Evolutionary conservation across 2,888 invertebrate genomes (phyloP).

Genomic region (Taphrorychus bicolor): DNA sequence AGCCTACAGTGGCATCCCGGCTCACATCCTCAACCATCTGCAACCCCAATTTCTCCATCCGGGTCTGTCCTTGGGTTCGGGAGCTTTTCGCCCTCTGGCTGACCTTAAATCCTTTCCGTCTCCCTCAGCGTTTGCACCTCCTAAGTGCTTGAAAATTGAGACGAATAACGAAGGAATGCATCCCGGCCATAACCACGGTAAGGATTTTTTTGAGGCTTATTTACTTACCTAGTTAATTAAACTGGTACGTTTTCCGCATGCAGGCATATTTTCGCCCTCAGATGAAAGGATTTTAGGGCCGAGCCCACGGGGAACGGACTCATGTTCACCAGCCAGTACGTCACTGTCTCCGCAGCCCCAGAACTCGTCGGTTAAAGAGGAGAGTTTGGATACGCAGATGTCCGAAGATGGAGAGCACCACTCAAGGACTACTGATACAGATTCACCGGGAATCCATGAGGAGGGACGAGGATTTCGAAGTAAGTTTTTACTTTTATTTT

Average conservation of each 20-base stretch:
- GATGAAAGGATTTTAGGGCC: conserved; percentile 59
- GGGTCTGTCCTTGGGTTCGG: conserved; percentile 66
- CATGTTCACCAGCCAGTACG: conserved; percentile 68
- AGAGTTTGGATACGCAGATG: conserved; percentile 66
- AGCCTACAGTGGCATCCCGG: conserved; percentile 67
- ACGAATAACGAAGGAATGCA: conserved; percentile 56
- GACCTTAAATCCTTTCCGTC: conserved; percentile 64
- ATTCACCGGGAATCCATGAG: conserved; percentile 58
- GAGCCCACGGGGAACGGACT: conserved; percentile 64
- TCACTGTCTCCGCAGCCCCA: conserved; percentile 63
- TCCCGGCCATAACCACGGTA: conserved; percentile 51
- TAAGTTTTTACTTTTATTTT: conserved; percentile 57
- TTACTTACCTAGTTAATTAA: background rate
- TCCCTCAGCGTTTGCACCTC: conserved; percentile 75
- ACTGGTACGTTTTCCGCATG: too few relatives aligned
- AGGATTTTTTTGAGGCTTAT: too few relatives aligned
- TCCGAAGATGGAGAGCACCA: conserved; percentile 66
- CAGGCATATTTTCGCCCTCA: conserved; percentile 57
- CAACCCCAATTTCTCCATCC: conserved; percentile 77
- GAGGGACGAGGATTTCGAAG: conserved; percentile 65
- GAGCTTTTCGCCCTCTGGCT: conserved; percentile 67
- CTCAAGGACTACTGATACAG: conserved; percentile 55
- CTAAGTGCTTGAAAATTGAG: conserved; percentile 68
- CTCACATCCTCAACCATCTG: conserved; percentile 73
- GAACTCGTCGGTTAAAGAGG: conserved; percentile 59